A percentile compares a stretch with the other conserved stretches of the same genome.
Evolutionary conservation across 2,797 vertebrate species (phyloP).

Genomic region (Carduelis carduelis): DNA sequence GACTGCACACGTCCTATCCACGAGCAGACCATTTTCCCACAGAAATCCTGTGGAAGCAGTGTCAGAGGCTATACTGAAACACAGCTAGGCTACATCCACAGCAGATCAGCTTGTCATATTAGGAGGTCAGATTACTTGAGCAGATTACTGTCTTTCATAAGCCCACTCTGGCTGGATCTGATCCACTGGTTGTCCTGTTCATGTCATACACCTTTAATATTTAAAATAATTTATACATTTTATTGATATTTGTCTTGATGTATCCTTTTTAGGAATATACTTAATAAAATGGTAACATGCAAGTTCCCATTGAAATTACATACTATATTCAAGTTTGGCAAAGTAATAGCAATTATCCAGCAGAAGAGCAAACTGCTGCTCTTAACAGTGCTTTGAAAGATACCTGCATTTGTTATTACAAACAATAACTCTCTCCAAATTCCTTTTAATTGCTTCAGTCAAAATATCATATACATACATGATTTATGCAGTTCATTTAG

Average conservation of each 20-base stretch:
- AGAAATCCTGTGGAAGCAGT: fast-evolving
- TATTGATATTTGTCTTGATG: not conserved
- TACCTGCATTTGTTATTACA: not conserved
- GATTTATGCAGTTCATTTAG: not conserved
- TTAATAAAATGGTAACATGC: not conserved
- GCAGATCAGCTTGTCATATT: not conserved
- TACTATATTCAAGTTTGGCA: not conserved
- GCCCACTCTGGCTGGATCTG: not conserved
- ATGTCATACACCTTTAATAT: not conserved
- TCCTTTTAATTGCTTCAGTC: not conserved
- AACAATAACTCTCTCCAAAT: not conserved
- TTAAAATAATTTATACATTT: not conserved
- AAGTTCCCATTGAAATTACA: not conserved
- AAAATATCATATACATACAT: not conserved
- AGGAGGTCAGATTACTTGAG: not conserved
- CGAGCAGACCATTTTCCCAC: not conserved
- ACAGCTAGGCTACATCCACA: not conserved
- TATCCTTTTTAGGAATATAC: not conserved
- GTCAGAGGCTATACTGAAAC: not conserved
- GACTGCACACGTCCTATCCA: fast-evolving
- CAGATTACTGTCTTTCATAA: not conserved
- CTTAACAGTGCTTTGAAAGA: not conserved
- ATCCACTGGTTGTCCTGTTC: not conserved
- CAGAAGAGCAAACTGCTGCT: not conserved
- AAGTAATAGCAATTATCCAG: not conserved